Conservation (phyloP, 2,888 invertebrate species). For the Folsomia candida region DNA sequence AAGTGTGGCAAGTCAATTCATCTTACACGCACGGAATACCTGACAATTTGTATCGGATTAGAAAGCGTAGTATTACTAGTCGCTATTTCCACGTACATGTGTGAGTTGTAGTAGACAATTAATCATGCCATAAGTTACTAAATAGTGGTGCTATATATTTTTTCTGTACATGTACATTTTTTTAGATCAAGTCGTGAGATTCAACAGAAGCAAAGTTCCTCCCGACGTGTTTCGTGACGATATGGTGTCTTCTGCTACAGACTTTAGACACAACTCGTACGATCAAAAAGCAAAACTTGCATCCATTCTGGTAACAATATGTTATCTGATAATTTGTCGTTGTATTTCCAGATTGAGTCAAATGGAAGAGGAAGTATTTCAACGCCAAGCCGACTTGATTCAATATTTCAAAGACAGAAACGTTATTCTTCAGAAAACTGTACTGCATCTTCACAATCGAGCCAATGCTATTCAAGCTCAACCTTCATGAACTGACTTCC, state of each 20-base stretch:
- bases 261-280: slow-evolving; percentile 52
- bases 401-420: slow-evolving; percentile 68
- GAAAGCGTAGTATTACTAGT: slow-evolving; percentile 59
- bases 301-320: not conserved
- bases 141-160: not conserved
- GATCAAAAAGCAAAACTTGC: slow-evolving; percentile 17
- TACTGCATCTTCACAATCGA: slow-evolving; percentile 63
- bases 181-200: slow-evolving; percentile 62
- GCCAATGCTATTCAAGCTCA: slow-evolving; percentile 12
- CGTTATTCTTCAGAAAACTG: slow-evolving; percentile 63
- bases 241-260: slow-evolving; percentile 59
- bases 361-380: slow-evolving; percentile 62
- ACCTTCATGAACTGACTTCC: slow-evolving; percentile 13
- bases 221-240: slow-evolving; percentile 67
- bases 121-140: not conserved
- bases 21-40: slow-evolving; percentile 62
- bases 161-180: slow-evolving; percentile 35
- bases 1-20: slow-evolving; percentile 59
- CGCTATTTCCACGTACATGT: slow-evolving; percentile 60
- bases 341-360: slow-evolving; percentile 54
- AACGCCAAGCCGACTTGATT: slow-evolving; percentile 71
- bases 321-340: not conserved
- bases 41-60: slow-evolving; percentile 59
- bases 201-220: slow-evolving; percentile 61
- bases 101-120: slow-evolving; percentile 54